Base-by-base conservation (phyloP, 2,113 vertebrate genomes). In the Lepisosteus osseus region DNA sequence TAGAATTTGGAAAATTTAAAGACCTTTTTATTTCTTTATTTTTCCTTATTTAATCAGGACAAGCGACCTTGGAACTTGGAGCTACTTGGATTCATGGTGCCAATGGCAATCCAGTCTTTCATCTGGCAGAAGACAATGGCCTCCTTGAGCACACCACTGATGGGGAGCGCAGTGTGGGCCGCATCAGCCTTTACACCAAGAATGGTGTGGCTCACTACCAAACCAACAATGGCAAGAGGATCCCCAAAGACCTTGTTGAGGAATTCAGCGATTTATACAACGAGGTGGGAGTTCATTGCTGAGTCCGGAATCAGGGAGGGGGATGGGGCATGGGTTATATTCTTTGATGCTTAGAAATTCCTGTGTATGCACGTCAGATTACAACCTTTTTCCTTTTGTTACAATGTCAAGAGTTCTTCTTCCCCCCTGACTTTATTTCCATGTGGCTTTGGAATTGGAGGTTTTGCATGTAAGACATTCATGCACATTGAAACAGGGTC, bases 211-310 rank as follows among this genome's bases (percentile, higher is more conserved):
- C 97, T 76, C 95, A 98, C 89, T 96, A 99, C 84, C 96, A 97
- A 84, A 99, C 96, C 88, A 95, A 94, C 82, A 90, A 7, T 0
- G 96, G 97, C 77, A 92, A 87, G 76, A 92, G 97, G 85, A 95
- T 99, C 89, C 96, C 97, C 81, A 98, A 99, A 86, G 95, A 99
- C 84, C 88, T 99, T 91, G 96, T 98, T 93, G 97, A 99, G 90
- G 97, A 99, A 93, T 99, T 99, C 95, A 96, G 97, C 77, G 97
- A 99, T 93, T 91, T 97, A 90, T 99, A 99, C 94, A 97, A 98
- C 79, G 94, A 99, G 95, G 97, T 98, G 79, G 84, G 90, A 79
- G 71, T 9, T 61, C 57, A 68, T 5, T 56, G 6, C 7, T 41
- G 5, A 7, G 41, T 41, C 3, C 14, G 12, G 2, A 13, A n/a